Conservation (phyloP, 2,113 vertebrate species). For the Bambusicola thoracicus region DNA sequence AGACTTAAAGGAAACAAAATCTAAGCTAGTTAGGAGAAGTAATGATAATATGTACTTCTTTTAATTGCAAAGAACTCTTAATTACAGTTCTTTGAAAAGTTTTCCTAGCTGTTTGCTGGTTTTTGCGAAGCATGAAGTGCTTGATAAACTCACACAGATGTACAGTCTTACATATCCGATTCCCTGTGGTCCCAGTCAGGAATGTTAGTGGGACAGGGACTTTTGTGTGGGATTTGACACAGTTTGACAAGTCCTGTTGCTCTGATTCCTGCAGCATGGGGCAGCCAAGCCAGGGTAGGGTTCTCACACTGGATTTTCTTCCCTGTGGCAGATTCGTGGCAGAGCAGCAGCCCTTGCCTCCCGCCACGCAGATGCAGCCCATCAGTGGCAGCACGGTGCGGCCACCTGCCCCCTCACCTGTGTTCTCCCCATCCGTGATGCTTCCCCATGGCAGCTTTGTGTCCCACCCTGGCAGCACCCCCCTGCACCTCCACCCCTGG, state of each 20-base stretch:
- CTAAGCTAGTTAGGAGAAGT: neutral
- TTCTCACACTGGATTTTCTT: neutral
- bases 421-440: slow-evolving; percentile 80
- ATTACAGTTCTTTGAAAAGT: neutral
- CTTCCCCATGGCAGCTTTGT: slow-evolving; percentile 77
- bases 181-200: neutral
- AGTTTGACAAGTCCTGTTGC: slow-evolving; percentile 50
- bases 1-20: neutral
- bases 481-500: slow-evolving; percentile 71
- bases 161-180: neutral
- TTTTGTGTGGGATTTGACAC: fast-evolving
- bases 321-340: slow-evolving; percentile 76
- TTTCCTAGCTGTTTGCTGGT: neutral
- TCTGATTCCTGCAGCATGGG: neutral
- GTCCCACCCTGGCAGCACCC: slow-evolving; percentile 75
- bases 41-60: neutral
- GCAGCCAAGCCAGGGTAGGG: neutral
- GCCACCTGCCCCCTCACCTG: slow-evolving; percentile 70
- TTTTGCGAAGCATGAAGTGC: neutral
- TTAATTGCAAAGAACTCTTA: neutral
- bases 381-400: slow-evolving; percentile 75
- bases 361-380: slow-evolving; percentile 75
- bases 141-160: neutral
- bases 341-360: slow-evolving; percentile 80
- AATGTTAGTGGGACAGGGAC: neutral